Base-by-base conservation (phyloP, 1,140 invertebrate genomes). In the Papilio polyxenes region DNA sequence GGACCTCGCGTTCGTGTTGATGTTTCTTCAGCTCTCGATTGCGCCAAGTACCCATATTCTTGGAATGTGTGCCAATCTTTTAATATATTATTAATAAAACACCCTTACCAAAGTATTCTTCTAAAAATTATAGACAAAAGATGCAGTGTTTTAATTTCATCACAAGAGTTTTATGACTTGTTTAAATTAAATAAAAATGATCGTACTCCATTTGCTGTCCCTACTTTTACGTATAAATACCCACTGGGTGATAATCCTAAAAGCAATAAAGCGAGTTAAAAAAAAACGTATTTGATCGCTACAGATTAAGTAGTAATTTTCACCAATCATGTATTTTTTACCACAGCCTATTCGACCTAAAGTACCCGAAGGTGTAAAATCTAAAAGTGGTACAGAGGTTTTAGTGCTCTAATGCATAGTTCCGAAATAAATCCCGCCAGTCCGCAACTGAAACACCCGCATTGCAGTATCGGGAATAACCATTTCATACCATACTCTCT, bases 401-500 rank as follows among this genome's bases (percentile, higher is more conserved):
- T 37, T 65, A 37, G 23, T 31, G 20, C 8, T 65, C 20, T 31
- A 65, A 65, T 23, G 62, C 20, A 37, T 5, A 65, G 20, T 65
- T 65, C 10, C 20, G 20, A 65, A 40, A 74, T 76, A 76, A 23
- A 20, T 17, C 17, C 17, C 74, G 48, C 75, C 48, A 51, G 10
- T 23, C 75, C 48, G 75, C 75, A 76, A 76, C 48, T 51, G n/a
- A 23, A 48, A 48, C 48, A 76, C 10, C 75, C 48, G 75, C 75
- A 76, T 51, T 76, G 75, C 75, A 76, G 75, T 76, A 76, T 76
- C 75, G 48, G 75, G 75, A 76, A 44, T 69, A 37, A 31, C 13
- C 11, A n/a, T 74, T 49, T 49, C 44, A 53, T 10, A n/a, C n/a
- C 10, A n/a, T n/a, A n/a, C 48, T 76, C 13, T 75, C 62, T 17